Base-by-base conservation (phyloP, 2,888 invertebrate species). In the Cylloceria caligata region DNA sequence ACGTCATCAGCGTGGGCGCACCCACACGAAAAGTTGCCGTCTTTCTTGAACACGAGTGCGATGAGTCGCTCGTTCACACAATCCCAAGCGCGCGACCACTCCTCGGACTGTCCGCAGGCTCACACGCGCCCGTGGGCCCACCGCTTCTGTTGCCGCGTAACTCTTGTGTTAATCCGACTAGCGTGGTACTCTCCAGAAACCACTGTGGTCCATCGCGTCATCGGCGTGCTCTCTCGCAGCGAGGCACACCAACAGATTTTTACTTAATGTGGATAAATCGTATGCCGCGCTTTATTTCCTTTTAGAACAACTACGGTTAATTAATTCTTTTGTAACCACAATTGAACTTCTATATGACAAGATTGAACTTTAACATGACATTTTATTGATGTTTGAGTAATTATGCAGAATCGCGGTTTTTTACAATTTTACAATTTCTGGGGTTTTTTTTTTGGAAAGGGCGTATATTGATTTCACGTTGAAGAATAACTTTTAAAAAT, bases 1-100 rank as follows among this genome's bases (percentile, higher is more conserved):
- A 91, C 91, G 91, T 92, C 91, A 92, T 81, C 87, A 80, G 90
- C 90, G 91, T 91, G 91, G 91, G 91, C 91, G 91, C 91, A 91
- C 91, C 91, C 91, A 91, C 91, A 88, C 90, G 87, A 86, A 88
- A 85, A 87, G 47, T 5, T 21, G 3, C 3, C 77, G 73, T 84
- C 79, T 83, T 78, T 71, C 67, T 85, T 79, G 71, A 52, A 49
- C 82, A 62, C 72, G 72, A 60, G 42, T 39, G 16, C n/a, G 13
- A 19, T 11, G 24, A 65, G 47, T 72, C 47, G 30, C 42, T 80
- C 55, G 80, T 49, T 69, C 73, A 39, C 71, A 19, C 76, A 65
- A 74, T 77, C 60, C 68, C 49, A 73, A 72, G 72, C 83, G 80
- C 77, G 77, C 80, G 83, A 82, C 82, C 82, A 80, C 82, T 84